Base-by-base conservation (phyloP, 1,140 invertebrate genomes). In the Pseudoatta argentina region DNA sequence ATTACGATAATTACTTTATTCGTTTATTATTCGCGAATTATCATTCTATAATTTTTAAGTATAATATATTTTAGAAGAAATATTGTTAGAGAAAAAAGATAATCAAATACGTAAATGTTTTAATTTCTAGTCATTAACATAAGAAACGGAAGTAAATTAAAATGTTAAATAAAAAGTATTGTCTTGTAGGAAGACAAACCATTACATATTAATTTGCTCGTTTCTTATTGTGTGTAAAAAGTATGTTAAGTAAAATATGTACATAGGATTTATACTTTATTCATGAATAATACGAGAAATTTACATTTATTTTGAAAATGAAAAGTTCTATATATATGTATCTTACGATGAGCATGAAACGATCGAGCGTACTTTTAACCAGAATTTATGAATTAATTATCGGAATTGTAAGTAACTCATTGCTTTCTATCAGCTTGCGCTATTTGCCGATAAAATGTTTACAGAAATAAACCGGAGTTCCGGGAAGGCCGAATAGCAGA, bases 281-380 rank as follows among this genome's bases (percentile, higher is more conserved):
- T 53, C 2, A 55, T 39, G 57, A 69, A 57, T 79, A 79, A 79
- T 69, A n/a, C 30, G 5, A 79, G n/a, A 27, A 21, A 27, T 27
- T 3, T 21, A n/a, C n/a, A 6, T 63, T 55, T 1, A 12, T 8
- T 21, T 76, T 24, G 12, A 59, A 27, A 72, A 82, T 10, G 18
- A 30, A 59, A 59, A 44, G 0, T 44, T 44, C 39, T 44, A 10
- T 44, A 44, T 44, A 10, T 44, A 24, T 24, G 24, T 24, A 51
- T 3, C n/a, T 14, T 3, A 5, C 5, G 39, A 48, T 21, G 30
- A 44, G 10, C 48, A 10, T 2, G 4, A 55, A 18, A 34, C 12
- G 30, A 69, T 44, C 14, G 21, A 27, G 8, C 0, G 10, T 24
- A 5, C 14, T 3, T 66, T 66, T 51, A 27, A 2, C 2, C n/a